A percentile compares a stretch with the other conserved stretches of the same genome.
These are phyloP conservation scores for Fulica atra DNA, from an alignment of 2,113 vertebrate genomes.

Conservation along the genomic window DNA sequence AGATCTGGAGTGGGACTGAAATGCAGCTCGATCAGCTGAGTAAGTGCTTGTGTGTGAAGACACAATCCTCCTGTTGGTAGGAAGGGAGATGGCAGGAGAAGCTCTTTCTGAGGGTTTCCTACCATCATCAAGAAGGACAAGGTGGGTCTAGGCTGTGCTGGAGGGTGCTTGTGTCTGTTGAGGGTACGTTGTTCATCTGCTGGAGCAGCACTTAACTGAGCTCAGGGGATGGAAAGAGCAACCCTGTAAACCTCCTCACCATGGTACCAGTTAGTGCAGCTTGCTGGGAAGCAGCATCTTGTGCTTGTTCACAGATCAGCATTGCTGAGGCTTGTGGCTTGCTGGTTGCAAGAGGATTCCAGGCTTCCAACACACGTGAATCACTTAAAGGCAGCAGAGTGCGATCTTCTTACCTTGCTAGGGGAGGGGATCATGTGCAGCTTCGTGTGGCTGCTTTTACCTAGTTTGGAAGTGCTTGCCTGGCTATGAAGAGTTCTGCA, in stretches of 20 bases:
- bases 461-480: background rate
- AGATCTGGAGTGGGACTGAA: background rate
- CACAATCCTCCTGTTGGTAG: background rate
- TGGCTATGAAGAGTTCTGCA: background rate
- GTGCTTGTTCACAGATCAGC: background rate
- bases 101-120: background rate
- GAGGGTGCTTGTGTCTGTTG: background rate
- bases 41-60: background rate
- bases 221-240: background rate
- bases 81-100: background rate
- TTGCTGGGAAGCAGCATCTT: too few species aligned
- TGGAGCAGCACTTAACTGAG: background rate
- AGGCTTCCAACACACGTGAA: background rate
- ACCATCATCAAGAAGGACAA: background rate
- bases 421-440: background rate
- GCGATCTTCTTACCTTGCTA: background rate
- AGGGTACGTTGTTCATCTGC: background rate
- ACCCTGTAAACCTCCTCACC: background rate
- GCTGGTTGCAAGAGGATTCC: background rate
- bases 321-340: background rate
- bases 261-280: rapidly evolving
- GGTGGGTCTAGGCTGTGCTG: background rate
- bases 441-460: background rate
- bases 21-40: background rate
- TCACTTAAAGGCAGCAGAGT: background rate